Percentiles rank a stretch among this genome's conserved stretches.
Evolutionary conservation across 1,140 invertebrate species (phyloP).

Genomic region (Drosophila sp.): DNA sequence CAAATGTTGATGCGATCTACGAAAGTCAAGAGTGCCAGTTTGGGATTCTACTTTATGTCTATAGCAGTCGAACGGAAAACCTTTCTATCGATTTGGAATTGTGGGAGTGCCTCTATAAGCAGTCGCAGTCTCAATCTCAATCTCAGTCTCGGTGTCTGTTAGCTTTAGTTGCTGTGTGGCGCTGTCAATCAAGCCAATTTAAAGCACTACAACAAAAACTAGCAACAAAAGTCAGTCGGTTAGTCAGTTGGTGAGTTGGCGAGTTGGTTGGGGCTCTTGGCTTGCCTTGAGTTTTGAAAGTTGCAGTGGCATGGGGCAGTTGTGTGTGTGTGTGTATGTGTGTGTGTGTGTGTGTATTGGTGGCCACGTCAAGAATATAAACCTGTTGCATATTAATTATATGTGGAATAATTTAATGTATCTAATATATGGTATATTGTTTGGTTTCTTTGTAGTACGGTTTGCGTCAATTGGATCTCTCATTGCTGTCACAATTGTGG

Average conservation of each 20-base stretch:
- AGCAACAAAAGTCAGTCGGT: constrained; percentile 9
- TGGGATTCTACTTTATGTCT: constrained; percentile 26
- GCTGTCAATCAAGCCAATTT: constrained; percentile 60
- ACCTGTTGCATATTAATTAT: constrained; percentile 58
- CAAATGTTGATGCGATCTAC: too few relatives aligned
- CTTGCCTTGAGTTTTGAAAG: constrained; percentile 62
- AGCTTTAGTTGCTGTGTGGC: constrained; percentile 52
- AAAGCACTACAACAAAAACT: constrained; percentile 23
- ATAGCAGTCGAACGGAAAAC: constrained; percentile 21
- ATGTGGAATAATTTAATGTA: constrained; percentile 37
- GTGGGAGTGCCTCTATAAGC: constrained; percentile 46
- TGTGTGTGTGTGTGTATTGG: constrained; percentile 52
- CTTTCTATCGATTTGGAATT: constrained; percentile 48
- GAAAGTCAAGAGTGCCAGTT: constrained; percentile 1
- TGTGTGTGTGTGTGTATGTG: constrained; percentile 48
- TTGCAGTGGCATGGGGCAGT: constrained; percentile 43
- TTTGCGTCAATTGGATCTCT: constrained; percentile 93
- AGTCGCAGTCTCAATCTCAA: not conserved
- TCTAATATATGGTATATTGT: not conserved
- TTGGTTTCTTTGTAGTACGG: constrained; percentile 86
- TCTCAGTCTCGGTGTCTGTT: constrained; percentile 4
- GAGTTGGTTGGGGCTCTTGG: constrained; percentile 19
- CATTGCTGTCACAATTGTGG: constrained; percentile 94
- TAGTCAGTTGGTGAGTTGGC: constrained; percentile 15
- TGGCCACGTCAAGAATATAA: constrained; percentile 59